phyloP scores from a whole-genome alignment of 1,140 invertebrate genomes.

The Drosophila ercepeae region DNA sequence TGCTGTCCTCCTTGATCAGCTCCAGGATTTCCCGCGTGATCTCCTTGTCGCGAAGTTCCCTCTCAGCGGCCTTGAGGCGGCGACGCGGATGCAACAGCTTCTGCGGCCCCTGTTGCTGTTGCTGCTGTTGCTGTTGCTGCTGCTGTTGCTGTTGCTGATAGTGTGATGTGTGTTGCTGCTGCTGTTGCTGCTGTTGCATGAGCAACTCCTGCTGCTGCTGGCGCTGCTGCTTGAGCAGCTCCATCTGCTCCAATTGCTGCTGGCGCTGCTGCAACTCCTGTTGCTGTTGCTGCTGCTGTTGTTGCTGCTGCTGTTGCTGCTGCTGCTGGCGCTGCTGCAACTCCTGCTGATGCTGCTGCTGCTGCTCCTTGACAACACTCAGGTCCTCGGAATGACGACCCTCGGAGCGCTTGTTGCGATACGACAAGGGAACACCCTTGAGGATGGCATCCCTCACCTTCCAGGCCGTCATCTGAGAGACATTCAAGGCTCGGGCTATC shows the following conservation, averaged over 20 bases:
- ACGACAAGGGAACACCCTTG: conserved; percentile 78
- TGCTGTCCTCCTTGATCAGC: conserved; percentile 80
- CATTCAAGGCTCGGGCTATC: conserved; percentile 74
- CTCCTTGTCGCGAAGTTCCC: conserved; percentile 76
- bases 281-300: conserved; percentile 53
- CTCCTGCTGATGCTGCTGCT: conserved; percentile 36
- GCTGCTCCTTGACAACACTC: conserved; percentile 44
- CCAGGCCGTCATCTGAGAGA: conserved; percentile 83
- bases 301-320: conserved; percentile 39
- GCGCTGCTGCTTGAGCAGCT: conserved; percentile 34
- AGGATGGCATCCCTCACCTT: conserved; percentile 80
- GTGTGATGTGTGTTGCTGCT: conserved; percentile 48
- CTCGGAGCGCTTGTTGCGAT: conserved; percentile 75
- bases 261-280: conserved; percentile 39
- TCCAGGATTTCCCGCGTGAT: conserved; percentile 83
- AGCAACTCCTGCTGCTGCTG: conserved; percentile 44
- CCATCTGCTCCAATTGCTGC: conserved; percentile 23
- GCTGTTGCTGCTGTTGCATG: conserved; percentile 31
- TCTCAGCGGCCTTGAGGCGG: conserved; percentile 75
- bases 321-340: conserved; percentile 40
- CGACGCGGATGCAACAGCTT: conserved; percentile 71
- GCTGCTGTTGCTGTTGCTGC: conserved; percentile 46
- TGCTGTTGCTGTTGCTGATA: conserved; percentile 43
- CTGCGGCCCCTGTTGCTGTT: conserved; percentile 44
- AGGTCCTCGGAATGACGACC: conserved; percentile 33